Evolutionary conservation across 1,140 invertebrate species (phyloP), one percentile per base, ranked within the genome.

Genomic region (Lethrus apterus): DNA sequence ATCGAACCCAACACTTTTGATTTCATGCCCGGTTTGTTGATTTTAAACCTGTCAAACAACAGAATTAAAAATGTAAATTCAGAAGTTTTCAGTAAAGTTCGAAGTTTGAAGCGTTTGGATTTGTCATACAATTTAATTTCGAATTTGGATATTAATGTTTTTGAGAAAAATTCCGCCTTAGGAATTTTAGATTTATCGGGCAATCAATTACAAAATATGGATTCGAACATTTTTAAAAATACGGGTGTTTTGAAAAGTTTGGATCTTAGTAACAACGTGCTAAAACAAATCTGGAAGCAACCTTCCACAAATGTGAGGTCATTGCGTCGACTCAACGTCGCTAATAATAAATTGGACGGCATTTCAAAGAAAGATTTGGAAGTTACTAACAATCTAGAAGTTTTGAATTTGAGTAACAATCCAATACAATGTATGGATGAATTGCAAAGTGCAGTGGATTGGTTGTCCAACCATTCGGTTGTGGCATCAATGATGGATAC

Each of bases 151-250:
- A 63, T 65, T 2, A 66, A 77, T 35, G 70, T 80, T 44, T 85
- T 87, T 58, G 63, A 68, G 52, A 58, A 76, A 51, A 81, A 80
- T 52, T 71, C 65, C 23, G 71, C 76, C 29, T 62, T 87, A 36
- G 70, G 67, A 4, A 84, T 77, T 63, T 56, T 87, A 1, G 80
- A 74, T 59, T 68, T 88, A 29, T 78, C 81, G 48, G 77, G 78
- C 5, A 88, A 88, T 61, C 76, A 78, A 3, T 64, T 88, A 29
- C 19, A 23, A 9, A 73, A 70, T 48, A 58, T 88, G 1, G 78
- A 82, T 30, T 72, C 78, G 1, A 73, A 78, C 21, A 68, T 81
- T 2, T 86, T 86, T 60, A 44, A 75, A n/a, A 65, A 70, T 11
- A 74, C 75, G 20, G 70, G 73, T 1, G 63, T 66, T 21, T 65